Conservation (phyloP, 1,140 invertebrate genomes). For the Coenobita brevimanus region DNA sequence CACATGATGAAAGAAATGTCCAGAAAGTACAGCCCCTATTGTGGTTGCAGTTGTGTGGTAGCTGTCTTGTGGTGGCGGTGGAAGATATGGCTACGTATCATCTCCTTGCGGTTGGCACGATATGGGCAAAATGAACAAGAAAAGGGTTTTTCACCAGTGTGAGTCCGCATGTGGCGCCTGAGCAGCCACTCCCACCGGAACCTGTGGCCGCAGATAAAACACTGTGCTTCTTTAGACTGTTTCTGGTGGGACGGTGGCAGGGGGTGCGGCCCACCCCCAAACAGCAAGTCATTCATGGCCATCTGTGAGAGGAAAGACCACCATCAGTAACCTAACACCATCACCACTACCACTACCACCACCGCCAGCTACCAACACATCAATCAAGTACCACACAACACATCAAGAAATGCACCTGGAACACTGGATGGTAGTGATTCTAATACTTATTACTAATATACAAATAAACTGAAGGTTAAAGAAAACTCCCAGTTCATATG, state of each 20-base stretch:
- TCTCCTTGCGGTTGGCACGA: conserved; percentile 56
- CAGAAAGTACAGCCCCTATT: not conserved
- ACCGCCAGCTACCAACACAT: not conserved
- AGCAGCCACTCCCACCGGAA: conserved; percentile 68
- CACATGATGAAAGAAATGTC: not conserved
- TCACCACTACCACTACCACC: not conserved
- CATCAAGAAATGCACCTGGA: too few species aligned
- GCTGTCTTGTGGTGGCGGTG: conserved; percentile 41
- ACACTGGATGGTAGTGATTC: too few species aligned
- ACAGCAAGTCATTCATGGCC: conserved; percentile 60
- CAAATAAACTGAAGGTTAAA: too few species aligned
- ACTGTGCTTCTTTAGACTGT: conserved; percentile 52
- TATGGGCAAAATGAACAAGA: conserved; percentile 64
- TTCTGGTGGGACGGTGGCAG: conserved; percentile 42
- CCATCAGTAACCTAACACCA: conserved; percentile 38
- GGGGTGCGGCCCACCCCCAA: conserved; percentile 31
- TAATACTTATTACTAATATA: too few species aligned
- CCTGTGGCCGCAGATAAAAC: conserved; percentile 67
- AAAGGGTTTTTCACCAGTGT: conserved; percentile 74
- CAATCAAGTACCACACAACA: too few species aligned
- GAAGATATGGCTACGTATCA: conserved; percentile 53
- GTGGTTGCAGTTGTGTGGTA: not conserved
- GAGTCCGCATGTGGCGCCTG: conserved; percentile 75
- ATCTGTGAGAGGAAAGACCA: conserved; percentile 62
- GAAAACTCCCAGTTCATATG: too few species aligned